Percentiles rank a stretch among this genome's conserved stretches.
Conservation (phyloP, 2,113 vertebrate genomes). For the Sapayoa aenigma region DNA sequence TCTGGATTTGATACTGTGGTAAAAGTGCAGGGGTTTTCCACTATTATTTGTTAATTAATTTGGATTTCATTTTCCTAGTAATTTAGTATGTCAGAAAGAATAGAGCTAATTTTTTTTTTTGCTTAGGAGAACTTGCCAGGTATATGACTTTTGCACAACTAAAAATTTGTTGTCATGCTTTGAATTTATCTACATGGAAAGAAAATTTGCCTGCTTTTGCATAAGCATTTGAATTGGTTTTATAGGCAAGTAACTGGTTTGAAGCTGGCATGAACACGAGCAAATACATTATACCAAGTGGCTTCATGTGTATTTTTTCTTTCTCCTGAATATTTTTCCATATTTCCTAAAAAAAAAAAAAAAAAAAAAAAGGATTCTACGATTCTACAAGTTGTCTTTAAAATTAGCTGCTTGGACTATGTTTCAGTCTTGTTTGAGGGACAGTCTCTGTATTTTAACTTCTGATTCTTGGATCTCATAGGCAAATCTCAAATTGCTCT, state of each 20-base stretch:
- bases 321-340: not conserved
- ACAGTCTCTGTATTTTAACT: not conserved
- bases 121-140: not conserved
- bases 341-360: not conserved
- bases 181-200: not conserved
- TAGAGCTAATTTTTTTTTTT: not conserved
- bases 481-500: conserved; percentile 6
- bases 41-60: not conserved
- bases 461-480: not conserved
- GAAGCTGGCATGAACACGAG: not conserved
- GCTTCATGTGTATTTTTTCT: not conserved
- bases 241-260: not conserved
- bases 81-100: not conserved
- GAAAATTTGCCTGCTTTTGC: not conserved
- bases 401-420: not conserved
- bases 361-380: too few relatives aligned
- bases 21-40: not conserved
- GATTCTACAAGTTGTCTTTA: not conserved
- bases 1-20: not conserved
- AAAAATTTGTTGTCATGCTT: not conserved
- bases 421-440: not conserved
- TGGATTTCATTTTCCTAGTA: not conserved
- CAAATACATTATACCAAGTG: not conserved
- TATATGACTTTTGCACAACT: not conserved
- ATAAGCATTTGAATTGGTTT: not conserved